A percentile compares a stretch with the other conserved stretches of the same genome.
Evolutionary conservation across 2,797 vertebrate species (phyloP).

Genomic region (Leptoclinus maculatus): DNA sequence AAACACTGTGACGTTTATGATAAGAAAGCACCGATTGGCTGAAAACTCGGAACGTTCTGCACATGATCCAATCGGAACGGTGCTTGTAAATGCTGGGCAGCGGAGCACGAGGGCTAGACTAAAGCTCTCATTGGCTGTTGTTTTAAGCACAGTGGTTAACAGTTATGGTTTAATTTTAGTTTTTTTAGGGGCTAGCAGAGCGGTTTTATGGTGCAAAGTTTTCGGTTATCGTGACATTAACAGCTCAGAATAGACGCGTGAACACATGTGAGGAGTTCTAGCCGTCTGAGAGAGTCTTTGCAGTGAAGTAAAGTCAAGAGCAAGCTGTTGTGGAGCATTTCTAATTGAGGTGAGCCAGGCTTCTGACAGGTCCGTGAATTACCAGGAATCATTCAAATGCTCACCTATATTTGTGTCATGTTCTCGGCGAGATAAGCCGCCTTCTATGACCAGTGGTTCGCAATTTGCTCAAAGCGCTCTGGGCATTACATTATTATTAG

Average conservation of each 20-base stretch:
- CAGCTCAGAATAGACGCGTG: not conserved
- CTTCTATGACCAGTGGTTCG: constrained; percentile 81
- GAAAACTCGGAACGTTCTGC: not conserved
- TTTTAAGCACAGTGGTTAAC: rapidly evolving
- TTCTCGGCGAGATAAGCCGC: constrained; percentile 82
- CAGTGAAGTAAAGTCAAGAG: constrained; percentile 38
- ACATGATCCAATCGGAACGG: constrained; percentile 60
- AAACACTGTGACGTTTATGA: constrained; percentile 67
- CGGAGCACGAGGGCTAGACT: not conserved
- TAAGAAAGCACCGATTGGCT: constrained; percentile 59
- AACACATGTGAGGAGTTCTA: not conserved
- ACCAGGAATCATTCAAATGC: constrained; percentile 80
- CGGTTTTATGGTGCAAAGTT: not conserved
- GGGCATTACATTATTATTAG: constrained; percentile 88
- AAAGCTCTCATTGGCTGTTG: constrained; percentile 32
- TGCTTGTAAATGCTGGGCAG: not conserved
- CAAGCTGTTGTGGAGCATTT: constrained; percentile 52
- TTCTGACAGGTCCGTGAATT: constrained; percentile 75
- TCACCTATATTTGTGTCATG: constrained; percentile 81
- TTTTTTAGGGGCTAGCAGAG: not conserved
- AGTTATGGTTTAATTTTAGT: not conserved
- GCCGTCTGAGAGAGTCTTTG: not conserved
- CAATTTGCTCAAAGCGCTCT: constrained; percentile 84
- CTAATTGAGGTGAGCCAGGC: constrained; percentile 73
- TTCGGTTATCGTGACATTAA: not conserved